These are phyloP conservation scores for Rhynchotus rufescens DNA, from an alignment of 2,797 vertebrate genomes.

Conservation along the genomic window DNA sequence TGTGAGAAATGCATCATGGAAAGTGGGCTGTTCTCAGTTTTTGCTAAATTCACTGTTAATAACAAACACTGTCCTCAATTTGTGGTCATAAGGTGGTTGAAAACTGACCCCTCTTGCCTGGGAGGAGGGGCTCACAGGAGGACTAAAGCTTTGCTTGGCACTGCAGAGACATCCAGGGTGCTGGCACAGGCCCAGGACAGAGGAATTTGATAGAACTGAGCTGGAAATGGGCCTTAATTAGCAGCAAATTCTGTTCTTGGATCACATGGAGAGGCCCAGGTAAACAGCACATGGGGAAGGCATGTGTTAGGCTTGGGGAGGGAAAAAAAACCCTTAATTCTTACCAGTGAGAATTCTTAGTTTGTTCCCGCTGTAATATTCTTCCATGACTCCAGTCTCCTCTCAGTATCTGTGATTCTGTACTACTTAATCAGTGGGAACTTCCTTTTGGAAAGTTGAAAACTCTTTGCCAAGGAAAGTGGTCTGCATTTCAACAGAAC, in stretches of 20 bases:
- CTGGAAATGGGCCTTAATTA: constrained; percentile 33
- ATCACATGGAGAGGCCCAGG: constrained; percentile 22
- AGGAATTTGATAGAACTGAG: constrained; percentile 32
- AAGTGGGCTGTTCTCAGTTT: constrained; percentile 27
- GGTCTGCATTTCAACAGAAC: constrained; percentile 62
- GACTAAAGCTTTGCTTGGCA: constrained; percentile 28
- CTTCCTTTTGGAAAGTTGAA: constrained; percentile 49
- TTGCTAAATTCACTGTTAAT: constrained; percentile 48
- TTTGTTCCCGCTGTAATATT: constrained; percentile 4
- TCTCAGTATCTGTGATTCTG: constrained; percentile 58
- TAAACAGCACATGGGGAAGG: constrained; percentile 17
- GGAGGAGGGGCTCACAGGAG: constrained; percentile 23
- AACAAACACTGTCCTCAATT: constrained; percentile 42
- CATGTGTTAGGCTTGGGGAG: background rate
- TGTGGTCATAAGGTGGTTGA: constrained; percentile 19
- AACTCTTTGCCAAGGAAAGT: constrained; percentile 68
- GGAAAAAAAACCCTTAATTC: background rate
- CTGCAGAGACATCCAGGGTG: constrained; percentile 17
- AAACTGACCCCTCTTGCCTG: constrained; percentile 15
- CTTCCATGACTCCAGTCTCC: background rate
- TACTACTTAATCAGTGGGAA: constrained; percentile 34
- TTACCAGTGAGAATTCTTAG: constrained; percentile 26
- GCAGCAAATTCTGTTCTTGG: constrained; percentile 23
- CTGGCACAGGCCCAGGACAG: constrained; percentile 4
- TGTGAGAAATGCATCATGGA: background rate